Conservation (phyloP, 2,113 vertebrate species). For the Clarias magur region DNA sequence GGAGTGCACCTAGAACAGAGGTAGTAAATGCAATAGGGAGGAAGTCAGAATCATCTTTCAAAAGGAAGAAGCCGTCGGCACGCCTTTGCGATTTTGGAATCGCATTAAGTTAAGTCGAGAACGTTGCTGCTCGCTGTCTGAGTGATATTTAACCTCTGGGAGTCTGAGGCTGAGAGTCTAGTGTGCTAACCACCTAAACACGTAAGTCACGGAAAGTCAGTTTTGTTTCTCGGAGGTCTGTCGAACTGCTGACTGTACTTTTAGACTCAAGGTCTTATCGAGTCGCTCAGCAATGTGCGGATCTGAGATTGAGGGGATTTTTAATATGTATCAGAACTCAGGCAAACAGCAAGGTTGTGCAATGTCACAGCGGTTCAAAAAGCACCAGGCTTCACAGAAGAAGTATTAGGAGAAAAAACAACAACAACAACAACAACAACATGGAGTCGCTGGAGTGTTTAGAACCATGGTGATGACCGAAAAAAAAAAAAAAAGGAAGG, state of each 20-base stretch:
- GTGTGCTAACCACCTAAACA: background rate
- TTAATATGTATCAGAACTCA: background rate
- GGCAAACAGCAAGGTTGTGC: background rate
- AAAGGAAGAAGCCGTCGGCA: constrained; percentile 18
- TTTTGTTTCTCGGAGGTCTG: constrained; percentile 20
- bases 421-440: background rate
- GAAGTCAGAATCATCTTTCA: constrained; percentile 30
- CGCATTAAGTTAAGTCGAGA: constrained; percentile 35
- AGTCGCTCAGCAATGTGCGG: background rate
- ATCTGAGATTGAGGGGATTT: background rate
- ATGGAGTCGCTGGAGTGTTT: background rate
- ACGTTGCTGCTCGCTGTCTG: constrained; percentile 14
- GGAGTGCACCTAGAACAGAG: constrained; percentile 26
- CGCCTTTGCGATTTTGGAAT: constrained; percentile 26
- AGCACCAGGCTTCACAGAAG: background rate
- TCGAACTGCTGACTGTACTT: background rate
- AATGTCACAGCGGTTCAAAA: background rate
- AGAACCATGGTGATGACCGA: background rate
- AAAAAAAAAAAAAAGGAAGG: background rate
- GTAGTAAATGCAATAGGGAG: constrained; percentile 16
- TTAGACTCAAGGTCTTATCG: background rate
- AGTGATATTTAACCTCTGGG: constrained; percentile 32
- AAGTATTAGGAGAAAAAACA: background rate
- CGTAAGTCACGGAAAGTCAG: background rate
- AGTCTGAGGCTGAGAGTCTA: constrained; percentile 16